phyloP scores from a whole-genome alignment of 1,140 invertebrate species.

The Panagrolaimus sp. region DNA sequence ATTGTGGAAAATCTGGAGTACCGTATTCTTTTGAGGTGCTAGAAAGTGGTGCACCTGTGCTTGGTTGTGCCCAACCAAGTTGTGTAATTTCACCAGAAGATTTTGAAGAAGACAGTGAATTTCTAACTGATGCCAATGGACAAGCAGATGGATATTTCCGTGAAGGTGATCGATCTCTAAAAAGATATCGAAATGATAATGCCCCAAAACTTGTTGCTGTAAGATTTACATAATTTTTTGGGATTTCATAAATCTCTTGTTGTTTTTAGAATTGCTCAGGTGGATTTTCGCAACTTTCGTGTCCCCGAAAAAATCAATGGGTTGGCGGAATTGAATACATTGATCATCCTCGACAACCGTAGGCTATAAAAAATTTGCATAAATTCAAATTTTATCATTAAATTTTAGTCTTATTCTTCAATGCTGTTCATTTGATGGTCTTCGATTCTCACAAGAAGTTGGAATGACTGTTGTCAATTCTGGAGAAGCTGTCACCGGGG shows the following conservation, averaged over 20 bases:
- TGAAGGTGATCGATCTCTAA: constrained; percentile 49
- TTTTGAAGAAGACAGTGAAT: constrained; percentile 43
- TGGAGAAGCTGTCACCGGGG: constrained; percentile 57
- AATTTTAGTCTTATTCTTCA: constrained; percentile 54
- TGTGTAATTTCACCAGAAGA: constrained; percentile 45
- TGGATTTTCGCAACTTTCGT: constrained; percentile 51
- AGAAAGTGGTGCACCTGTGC: constrained; percentile 49
- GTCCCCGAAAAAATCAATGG: constrained; percentile 55
- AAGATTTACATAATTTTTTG: too few relatives aligned
- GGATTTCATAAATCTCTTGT: not conserved
- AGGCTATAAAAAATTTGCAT: constrained; percentile 22
- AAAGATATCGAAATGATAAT: constrained; percentile 37
- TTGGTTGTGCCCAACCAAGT: constrained; percentile 55
- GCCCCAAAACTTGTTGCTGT: constrained; percentile 49
- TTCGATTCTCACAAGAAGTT: constrained; percentile 56
- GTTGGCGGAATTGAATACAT: constrained; percentile 59
- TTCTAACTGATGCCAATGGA: constrained; percentile 46
- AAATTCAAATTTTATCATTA: too few relatives aligned
- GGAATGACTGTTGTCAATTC: constrained; percentile 47
- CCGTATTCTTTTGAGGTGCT: constrained; percentile 52
- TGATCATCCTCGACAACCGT: constrained; percentile 58
- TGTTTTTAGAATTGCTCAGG: constrained; percentile 52
- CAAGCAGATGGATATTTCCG: constrained; percentile 55
- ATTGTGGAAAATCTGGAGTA: constrained; percentile 52
- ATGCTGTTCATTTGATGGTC: constrained; percentile 58